phyloP scores from a whole-genome alignment of 2,113 vertebrate genomes.

The western clawed frog (Xenopus tropicalis) region UCB_Xtro_10.0 CM004443.2:176294501-176295000 shows the following conservation, averaged over 20 bases:
- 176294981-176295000: no score
- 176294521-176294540: no score
- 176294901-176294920: background rate
- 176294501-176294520: no score
- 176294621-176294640: background rate
- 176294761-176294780: background rate
- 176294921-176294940: background rate
- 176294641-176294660: background rate
- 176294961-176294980: background rate
- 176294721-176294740: background rate
- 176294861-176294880: background rate
- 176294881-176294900: slow-evolving; percentile 5
- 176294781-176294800: background rate
- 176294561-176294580: no score
- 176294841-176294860: background rate
- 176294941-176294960: slow-evolving; percentile 4
- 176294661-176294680: background rate
- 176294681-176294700: background rate
- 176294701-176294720: background rate
- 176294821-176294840: background rate
- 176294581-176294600: background rate
- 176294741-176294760: background rate
- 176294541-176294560: no score
- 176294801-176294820: background rate
- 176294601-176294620: background rate